phyloP scores from a whole-genome alignment of 2,113 vertebrate species.

The Xenopus tropicalis region DNA sequence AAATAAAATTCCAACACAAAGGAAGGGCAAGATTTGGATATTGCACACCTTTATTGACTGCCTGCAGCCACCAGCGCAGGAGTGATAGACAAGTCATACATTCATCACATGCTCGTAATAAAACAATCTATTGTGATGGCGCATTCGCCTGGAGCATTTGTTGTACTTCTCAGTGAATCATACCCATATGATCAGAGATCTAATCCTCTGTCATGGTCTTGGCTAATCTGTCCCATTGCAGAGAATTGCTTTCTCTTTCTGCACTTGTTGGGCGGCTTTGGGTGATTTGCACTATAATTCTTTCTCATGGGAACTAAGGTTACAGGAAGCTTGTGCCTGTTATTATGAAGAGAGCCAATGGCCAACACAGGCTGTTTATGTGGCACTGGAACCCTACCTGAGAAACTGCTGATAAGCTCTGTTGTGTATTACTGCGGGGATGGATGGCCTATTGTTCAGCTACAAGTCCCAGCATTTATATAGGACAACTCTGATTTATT shows the following conservation, averaged over 20 bases:
- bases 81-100: too few relatives aligned
- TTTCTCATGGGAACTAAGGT: background rate
- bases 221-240: background rate
- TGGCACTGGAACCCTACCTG: too few relatives aligned
- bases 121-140: background rate
- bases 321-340: background rate
- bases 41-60: too few relatives aligned
- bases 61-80: too few relatives aligned
- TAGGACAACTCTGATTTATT: too few relatives aligned
- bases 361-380: background rate
- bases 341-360: background rate
- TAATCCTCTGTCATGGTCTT: slow-evolving; percentile 7
- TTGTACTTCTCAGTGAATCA: background rate
- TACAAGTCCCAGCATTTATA: too few relatives aligned
- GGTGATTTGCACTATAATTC: background rate
- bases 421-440: too few relatives aligned
- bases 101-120: too few relatives aligned
- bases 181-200: background rate
- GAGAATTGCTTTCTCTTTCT: background rate
- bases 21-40: too few relatives aligned
- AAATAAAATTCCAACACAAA: too few relatives aligned
- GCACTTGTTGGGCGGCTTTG: background rate
- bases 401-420: too few relatives aligned
- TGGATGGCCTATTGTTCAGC: too few relatives aligned
- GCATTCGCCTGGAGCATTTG: slow-evolving; percentile 6